Base-by-base conservation (phyloP, 2,888 invertebrate species). In the Alsophila aescularia region DNA sequence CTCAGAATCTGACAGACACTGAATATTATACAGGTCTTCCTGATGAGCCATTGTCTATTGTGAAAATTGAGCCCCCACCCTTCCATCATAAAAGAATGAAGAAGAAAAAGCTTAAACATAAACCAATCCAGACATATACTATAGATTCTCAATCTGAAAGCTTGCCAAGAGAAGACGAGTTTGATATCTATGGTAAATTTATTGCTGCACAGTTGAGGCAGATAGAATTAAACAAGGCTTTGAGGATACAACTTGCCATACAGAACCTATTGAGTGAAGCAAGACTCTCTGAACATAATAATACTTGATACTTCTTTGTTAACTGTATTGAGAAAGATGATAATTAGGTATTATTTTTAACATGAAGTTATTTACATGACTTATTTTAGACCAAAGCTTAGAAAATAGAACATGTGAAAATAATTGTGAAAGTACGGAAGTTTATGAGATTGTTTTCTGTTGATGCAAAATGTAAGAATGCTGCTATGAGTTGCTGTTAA, bases 141-240 rank as follows among this genome's bases (percentile, higher is more conserved):
- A 67, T 64, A 2, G 64, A 65, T 50, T 69, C 71, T 10, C 60
- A 60, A 41, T 51, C 54, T 10, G 76, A 71, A 24, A 57, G 47
- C 56, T 52, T 45, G 13, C 13, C 29, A 0, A 73, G 63, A 21
- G 85, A 86, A 21, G 87, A 87, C 70, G 86, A 86, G 60, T 87
- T 85, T 79, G 86, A 85, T 67, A 78, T 85, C 18, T 87, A 83
- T 69, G 86, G 85, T 2, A 85, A 83, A 65, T 85, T 76, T 61
- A 83, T 87, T 36, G 86, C 85, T 16, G 69, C 80, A 12, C 87
- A 87, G 54, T 52, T 87, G 32, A 76, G 85, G 36, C 73, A 76
- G 58, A 79, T 87, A 77, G 74, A 77, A 3, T 60, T 82, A 1
- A 73, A 78, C 6, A 83, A 74, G 58, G 85, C 86, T 14, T 55